Evolutionary conservation across 2,888 invertebrate genomes (phyloP), one percentile per base, ranked within the genome.

Genomic region (Agriopis marginaria): DNA sequence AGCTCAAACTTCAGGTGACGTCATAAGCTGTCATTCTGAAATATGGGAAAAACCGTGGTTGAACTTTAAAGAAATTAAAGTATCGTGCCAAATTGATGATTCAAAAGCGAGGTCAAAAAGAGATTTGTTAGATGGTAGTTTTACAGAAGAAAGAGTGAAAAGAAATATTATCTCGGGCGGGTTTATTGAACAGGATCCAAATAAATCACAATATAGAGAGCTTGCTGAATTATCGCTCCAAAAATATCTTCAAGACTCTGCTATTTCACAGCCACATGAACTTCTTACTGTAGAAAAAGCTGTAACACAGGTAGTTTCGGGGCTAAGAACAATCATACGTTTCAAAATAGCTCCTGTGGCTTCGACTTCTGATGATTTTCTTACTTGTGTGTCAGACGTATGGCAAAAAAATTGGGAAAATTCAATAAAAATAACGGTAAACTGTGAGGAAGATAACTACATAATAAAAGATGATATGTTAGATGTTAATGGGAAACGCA

Each of bases 21-120:
- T 71, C 0, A 62, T 79, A 10, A 72, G 58, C 17, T 87, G 87
- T 66, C 67, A 78, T 40, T 82, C 88, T 3, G 53, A 78, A 59
- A 71, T 87, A 58, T 86, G 78, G 74, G 82, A 84, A 60, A 74
- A 74, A 55, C 49, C 71, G n/a, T 84, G 84, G 86, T 12, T 74
- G 44, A 45, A 2, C 0, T 72, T 75, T 6, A 82, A 77, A 60
- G 76, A 83, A 11, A 79, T 81, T 12, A 66, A 60, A 0, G 82
- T 84, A 0, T 66, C 62, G 6, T 86, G 85, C 70, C 7, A 69
- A n/a, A 51, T 59, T 8, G 45, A 51, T 42, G 10, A 45, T 12
- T 47, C 6, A 42, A 55, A 69, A 9, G 12, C 39, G 11, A 77
- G 72, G 71, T 32, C 1, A 1, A 78, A 79, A 65, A 64, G 74